phyloP scores from a whole-genome alignment of 2,113 vertebrate species.

The Kobus ellipsiprymnus region DNA sequence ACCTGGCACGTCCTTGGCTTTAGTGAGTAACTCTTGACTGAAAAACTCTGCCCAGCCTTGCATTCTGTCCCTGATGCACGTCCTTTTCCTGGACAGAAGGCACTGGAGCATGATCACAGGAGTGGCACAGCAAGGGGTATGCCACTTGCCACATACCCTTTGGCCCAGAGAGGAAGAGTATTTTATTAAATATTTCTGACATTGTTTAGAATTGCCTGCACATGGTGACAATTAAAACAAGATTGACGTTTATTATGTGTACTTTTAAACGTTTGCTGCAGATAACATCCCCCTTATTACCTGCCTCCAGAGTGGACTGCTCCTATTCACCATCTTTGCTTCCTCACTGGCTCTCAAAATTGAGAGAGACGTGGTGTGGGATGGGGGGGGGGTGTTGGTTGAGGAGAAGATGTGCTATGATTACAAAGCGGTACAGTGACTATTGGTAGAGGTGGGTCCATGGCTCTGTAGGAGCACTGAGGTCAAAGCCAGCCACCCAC shows the following conservation, averaged over 20 bases:
- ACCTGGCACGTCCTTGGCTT: background rate
- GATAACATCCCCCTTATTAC: background rate
- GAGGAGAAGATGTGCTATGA: background rate
- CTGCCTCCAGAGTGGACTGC: background rate
- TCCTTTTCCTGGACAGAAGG: background rate
- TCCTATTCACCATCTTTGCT: background rate
- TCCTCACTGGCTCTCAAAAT: background rate
- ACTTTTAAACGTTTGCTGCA: background rate
- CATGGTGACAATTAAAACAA: background rate
- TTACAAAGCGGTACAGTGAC: background rate
- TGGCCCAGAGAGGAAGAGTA: background rate
- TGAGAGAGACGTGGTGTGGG: background rate
- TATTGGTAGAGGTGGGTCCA: fast-evolving
- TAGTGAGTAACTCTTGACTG: background rate
- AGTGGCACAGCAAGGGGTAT: background rate
- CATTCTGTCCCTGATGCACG: background rate
- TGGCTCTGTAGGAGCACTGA: background rate
- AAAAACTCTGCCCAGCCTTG: background rate
- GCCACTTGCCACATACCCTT: background rate
- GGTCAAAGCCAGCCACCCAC: background rate
- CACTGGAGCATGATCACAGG: background rate
- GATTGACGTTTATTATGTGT: background rate
- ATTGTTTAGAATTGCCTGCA: background rate
- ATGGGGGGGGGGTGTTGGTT: fast-evolving
- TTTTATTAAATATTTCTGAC: background rate